Base-by-base conservation (phyloP, 2,113 vertebrate genomes). In the Psilopogon haemacephalus region DNA sequence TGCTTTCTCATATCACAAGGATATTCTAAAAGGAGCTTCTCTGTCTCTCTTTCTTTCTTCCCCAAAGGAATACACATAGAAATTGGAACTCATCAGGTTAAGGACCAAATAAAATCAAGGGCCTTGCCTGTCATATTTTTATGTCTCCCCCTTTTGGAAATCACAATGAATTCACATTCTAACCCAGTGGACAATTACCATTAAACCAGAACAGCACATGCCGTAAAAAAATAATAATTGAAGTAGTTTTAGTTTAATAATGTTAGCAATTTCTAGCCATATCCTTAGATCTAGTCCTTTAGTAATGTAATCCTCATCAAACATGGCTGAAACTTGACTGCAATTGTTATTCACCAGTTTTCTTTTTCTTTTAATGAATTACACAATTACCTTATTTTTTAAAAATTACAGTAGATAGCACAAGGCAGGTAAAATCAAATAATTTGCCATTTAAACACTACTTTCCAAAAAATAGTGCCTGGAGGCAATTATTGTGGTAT, bases 51-150 rank as follows among this genome's bases (percentile, higher is more conserved):
- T 76, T 91, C 67, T 78, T 81, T 72, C 5, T 50, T 79, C 91
- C 70, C 55, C 65, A 52, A 40, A 94, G 67, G 35, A 96, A 68
- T 60, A 84, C 58, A 4, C 15, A 50, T 17, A 85, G 83, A 96
- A 96, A 93, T 60, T 42, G 56, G 88, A 97, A 88, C 28, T 95
- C 85, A 80, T 86, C 69, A 78, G 38, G 30, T 62, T 92, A 95
- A 91, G 87, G 56, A 85, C 17, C 33, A 91, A 92, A 91, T 35
- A 88, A 93, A 94, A 88, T 38, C 27, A 88, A 87, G 48, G 26
- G 10, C 23, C 44, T 83, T 8, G 2, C 20, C 64, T 84, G 40
- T 77, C 28, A 32, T 93, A 42, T 96, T 94, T 52, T 72, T 73
- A 48, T 30, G 88, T 69, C 73, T 90, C 59, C 78, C 70, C 82